These are phyloP conservation scores for Phocides pigmalion DNA, from an alignment of 1,140 invertebrate genomes.

Conservation along the genomic window DNA sequence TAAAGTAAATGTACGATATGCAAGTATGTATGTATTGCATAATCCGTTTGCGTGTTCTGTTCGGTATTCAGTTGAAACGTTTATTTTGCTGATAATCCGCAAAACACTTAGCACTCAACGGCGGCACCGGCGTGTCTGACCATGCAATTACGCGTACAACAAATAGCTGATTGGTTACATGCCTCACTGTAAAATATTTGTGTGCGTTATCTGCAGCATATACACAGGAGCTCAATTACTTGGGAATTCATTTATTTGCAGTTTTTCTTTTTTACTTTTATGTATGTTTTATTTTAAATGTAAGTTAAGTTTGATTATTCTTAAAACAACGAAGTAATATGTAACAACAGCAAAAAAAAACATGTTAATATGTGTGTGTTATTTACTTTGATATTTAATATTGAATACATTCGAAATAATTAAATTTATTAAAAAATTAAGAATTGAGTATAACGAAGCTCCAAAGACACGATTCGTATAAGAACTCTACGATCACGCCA, in stretches of 20 bases:
- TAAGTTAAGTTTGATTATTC: too few relatives aligned
- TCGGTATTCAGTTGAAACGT: constrained; percentile 39
- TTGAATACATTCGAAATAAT: too few relatives aligned
- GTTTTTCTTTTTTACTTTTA: not conserved
- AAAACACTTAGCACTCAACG: constrained; percentile 41
- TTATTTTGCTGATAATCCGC: constrained; percentile 45
- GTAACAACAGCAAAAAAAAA: too few relatives aligned
- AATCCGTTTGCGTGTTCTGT: constrained; percentile 36
- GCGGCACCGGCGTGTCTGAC: constrained; percentile 41
- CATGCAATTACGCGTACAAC: constrained; percentile 37
- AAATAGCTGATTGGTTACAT: constrained; percentile 33
- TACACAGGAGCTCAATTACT: constrained; percentile 22
- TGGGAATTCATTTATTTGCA: constrained; percentile 21
- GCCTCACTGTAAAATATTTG: constrained; percentile 24
- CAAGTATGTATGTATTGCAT: constrained; percentile 35
- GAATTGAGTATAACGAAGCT: too few relatives aligned
- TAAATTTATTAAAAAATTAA: too few relatives aligned
- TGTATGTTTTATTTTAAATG: too few relatives aligned
- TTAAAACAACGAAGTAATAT: too few relatives aligned
- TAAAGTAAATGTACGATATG: constrained; percentile 21
- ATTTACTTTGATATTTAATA: too few relatives aligned
- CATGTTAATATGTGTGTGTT: too few relatives aligned
- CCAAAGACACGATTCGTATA: too few relatives aligned
- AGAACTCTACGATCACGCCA: too few relatives aligned
- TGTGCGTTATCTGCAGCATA: constrained; percentile 1